Percentiles rank a stretch among this genome's conserved stretches.
phyloP scores from a whole-genome alignment of 2,888 invertebrate genomes.

The Frankliniella fusca region DNA sequence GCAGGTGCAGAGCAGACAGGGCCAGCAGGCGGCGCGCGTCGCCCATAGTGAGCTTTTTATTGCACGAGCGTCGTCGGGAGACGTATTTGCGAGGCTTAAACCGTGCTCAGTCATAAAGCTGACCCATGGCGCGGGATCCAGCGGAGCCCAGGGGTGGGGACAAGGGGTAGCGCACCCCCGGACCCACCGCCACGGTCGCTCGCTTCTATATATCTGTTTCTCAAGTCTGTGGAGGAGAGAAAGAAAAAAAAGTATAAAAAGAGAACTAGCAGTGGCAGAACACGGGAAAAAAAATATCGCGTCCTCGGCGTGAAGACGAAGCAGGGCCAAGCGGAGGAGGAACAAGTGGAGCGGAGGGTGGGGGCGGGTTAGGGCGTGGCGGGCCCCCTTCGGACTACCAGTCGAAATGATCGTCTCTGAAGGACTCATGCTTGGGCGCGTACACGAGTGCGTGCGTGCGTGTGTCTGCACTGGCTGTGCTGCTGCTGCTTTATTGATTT shows the following conservation, averaged over 20 bases:
- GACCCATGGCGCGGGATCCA: too few species aligned
- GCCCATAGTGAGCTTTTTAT: background rate
- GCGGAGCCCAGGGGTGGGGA: background rate
- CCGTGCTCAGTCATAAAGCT: background rate
- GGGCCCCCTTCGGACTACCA: background rate
- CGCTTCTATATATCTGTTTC: background rate
- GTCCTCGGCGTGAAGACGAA: background rate
- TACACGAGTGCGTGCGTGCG: background rate
- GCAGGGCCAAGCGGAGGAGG: background rate
- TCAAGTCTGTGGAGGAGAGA: background rate
- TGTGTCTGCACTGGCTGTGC: background rate
- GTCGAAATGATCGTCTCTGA: background rate
- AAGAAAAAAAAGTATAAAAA: background rate
- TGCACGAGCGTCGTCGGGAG: background rate
- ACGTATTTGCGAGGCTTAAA: slow-evolving; percentile 1
- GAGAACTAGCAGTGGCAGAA: background rate
- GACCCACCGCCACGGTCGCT: background rate
- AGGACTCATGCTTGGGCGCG: background rate
- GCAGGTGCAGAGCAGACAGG: too few species aligned
- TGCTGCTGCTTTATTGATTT: too few species aligned
- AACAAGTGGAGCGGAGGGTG: too few species aligned
- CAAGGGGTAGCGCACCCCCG: background rate
- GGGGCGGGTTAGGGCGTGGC: background rate
- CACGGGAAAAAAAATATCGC: background rate
- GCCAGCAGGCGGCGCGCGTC: too few species aligned